Evolutionary conservation across 2,113 vertebrate genomes (phyloP), one percentile per base, ranked within the genome.

Genomic region (Okapia johnstoni): DNA sequence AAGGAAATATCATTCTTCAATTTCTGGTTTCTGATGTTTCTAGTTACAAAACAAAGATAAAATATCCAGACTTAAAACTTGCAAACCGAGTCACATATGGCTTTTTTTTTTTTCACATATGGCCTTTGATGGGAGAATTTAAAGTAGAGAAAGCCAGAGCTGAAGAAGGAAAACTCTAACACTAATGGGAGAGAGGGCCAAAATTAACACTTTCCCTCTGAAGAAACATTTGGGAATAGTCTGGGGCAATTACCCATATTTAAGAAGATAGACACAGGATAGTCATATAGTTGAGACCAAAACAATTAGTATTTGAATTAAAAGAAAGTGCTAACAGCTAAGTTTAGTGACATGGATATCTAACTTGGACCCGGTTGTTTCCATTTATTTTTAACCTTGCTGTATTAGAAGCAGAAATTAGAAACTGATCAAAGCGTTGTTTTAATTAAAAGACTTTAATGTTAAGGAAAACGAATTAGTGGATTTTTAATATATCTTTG

Each of bases 381-480:
- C 95, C 83, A 11, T 85, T 85, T 58, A 88, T 61, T 89, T 93
- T 66, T 85, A 60, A 83, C 36, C 36, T 95, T 43, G 33, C 23
- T 63, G 1, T 83, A n/a, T 23, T 86, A 93, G 81, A 76, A 79
- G 43, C 36, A 94, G 85, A 90, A 95, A 95, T 85, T 92, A 61
- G 93, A 95, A 91, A 96, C 46, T 86, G 83, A 94, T 88, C 28
- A 46, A 80, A 84, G 63, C 8, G 2, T 48, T 76, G 15, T 19
- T 97, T 97, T 96, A 95, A 96, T 97, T 90, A 94, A 97, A 70
- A 63, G 61, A 90, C 54, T 93, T 96, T 88, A 92, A 95, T 96
- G 87, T 96, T 95, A 93, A 97, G 70, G 48, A 88, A 97, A 96
- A 94, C 46, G 17, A 94, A 92, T 83, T 76, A 83, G 84, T 89